These are phyloP conservation scores for Lampris incognitus DNA, from an alignment of 2,113 vertebrate genomes.

Conservation along the genomic window DNA sequence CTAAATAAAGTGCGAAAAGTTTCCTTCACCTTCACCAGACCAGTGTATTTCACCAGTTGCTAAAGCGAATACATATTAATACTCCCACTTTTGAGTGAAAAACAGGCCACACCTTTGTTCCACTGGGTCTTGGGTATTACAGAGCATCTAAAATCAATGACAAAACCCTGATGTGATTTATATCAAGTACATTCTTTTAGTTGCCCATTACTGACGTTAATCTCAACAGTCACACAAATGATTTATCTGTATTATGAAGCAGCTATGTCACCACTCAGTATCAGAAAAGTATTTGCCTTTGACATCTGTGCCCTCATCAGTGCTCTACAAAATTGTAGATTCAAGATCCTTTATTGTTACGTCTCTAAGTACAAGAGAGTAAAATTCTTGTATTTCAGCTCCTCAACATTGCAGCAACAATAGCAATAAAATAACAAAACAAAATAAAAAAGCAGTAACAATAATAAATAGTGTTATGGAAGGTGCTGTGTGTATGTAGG, in stretches of 20 bases:
- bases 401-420: too few species aligned
- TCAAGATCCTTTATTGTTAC: too few species aligned
- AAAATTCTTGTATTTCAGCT: too few species aligned
- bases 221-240: not conserved
- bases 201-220: not conserved
- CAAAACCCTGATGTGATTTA: not conserved
- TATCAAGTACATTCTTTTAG: not conserved
- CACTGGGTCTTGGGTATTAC: not conserved
- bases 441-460: too few species aligned
- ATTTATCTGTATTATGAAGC: not conserved
- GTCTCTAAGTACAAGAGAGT: too few species aligned
- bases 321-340: not conserved
- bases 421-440: too few species aligned
- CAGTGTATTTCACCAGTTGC: not conserved
- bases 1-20: not conserved
- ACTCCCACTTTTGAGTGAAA: conserved; percentile 1
- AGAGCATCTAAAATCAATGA: conserved; percentile 12
- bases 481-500: too few species aligned
- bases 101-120: not conserved
- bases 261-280: not conserved
- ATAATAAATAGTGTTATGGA: too few species aligned
- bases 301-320: conserved; percentile 18
- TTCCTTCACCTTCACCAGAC: not conserved
- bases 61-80: not conserved
- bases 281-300: not conserved